Evolutionary conservation across 2,888 invertebrate genomes (phyloP), one percentile per base, ranked within the genome.

Genomic region (Tetrapedia diversipes): DNA sequence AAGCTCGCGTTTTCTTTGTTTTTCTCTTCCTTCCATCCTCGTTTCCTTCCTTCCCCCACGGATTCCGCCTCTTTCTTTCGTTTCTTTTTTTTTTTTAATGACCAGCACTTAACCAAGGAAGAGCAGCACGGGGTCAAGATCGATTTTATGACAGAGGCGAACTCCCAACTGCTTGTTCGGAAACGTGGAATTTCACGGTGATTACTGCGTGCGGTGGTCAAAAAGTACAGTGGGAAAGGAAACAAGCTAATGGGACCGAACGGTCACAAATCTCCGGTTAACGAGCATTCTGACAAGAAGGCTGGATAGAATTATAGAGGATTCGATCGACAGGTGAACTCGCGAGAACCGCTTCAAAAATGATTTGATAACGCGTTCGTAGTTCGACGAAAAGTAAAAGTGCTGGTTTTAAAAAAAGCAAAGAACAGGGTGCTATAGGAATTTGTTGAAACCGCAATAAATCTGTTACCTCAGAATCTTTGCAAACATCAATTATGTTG

Each of bases 311-410:
- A 59, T 54, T 65, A 70, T 72, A 22, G 80, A 78, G 76, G 83
- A 82, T 80, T 85, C 80, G 79, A 85, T 86, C 85, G 85, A 84
- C 88, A 88, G 87, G 87, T 88, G 88, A 73, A 74, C 76, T 43
- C 41, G 56, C 10, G 16, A 1, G 11, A 14, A 2, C 14, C 2
- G 2, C 16, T 39, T 24, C 67, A 24, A 56, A n/a, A 27, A 41
- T 41, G 16, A 54, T 54, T 22, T 49, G 77, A 59, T 51, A 51
- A 8, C 41, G 3, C 37, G 19, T 10, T 39, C 2, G 24, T 39
- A 22, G 10, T 19, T 19, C 6, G 1, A 11, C 6, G 16, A 45
- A 22, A 10, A 22, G 4, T n/a, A n/a, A n/a, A n/a, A n/a, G n/a
- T n/a, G n/a, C n/a, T n/a, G n/a, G n/a, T n/a, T n/a, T n/a, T n/a